Evolutionary conservation across 2,888 invertebrate genomes (phyloP), one percentile per base, ranked within the genome.

Genomic region (Philereme vetulata): DNA sequence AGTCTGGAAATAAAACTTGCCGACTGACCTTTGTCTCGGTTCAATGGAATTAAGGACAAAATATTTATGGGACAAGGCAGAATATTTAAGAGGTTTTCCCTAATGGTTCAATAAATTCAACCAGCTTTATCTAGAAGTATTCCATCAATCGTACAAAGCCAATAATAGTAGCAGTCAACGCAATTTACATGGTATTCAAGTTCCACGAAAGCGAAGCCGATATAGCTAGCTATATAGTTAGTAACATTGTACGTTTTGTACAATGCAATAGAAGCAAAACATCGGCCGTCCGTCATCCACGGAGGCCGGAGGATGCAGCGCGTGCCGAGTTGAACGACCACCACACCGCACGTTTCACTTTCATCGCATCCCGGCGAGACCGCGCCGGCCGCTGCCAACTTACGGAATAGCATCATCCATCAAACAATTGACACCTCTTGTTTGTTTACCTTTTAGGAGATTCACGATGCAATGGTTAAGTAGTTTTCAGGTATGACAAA

Each of bases 321-420:
- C 91, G 91, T 91, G 91, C 91, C 89, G 90, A 82, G 91, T 91
- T 91, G 90, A 92, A 91, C 88, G 91, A 92, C 91, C 91, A 90
- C 75, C 77, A 67, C 75, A 77, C 78, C 79, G 81, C 79, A 76
- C 80, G 77, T 89, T 91, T 91, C 91, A 91, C 91, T 92, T 91
- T 91, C 91, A 84, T 84, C 78, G 77, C 75, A 81, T 79, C 81
- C 80, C 80, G 80, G 68, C 70, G 62, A 64, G 65, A 68, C 72
- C 68, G 72, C 67, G 67, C 73, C 71, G 67, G 76, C 72, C 72
- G 72, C 61, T 62, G 64, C 61, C 57, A 50, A 67, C 72, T 74
- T 71, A 75, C 68, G 62, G 70, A 72, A 73, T 68, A 73, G 70
- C 71, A 72, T 75, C 73, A 72, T 77, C 72, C 72, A 77, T 78